phyloP scores from a whole-genome alignment of 37 sponge, comb jelly and placozoan genomes.

The Oopsacas minuta region DNA sequence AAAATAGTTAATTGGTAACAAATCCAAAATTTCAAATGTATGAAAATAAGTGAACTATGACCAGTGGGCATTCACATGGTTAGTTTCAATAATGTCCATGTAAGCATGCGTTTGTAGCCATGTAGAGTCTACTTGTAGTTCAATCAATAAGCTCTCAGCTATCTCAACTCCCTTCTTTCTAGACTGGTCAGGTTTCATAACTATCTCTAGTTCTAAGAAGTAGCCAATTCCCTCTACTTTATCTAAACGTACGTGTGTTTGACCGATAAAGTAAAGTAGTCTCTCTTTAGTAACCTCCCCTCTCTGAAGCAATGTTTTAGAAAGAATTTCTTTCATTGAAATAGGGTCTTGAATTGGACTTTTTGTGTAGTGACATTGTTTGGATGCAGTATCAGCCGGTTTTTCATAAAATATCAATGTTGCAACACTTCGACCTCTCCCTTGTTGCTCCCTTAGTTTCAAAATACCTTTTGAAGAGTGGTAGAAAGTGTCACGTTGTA shows the following conservation, averaged over 20 bases:
- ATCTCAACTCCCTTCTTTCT: background rate
- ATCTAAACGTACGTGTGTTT: background rate
- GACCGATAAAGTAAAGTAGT: background rate
- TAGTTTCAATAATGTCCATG: background rate
- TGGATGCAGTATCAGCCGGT: background rate
- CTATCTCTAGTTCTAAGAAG: background rate
- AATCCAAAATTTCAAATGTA: background rate
- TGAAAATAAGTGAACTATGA: background rate
- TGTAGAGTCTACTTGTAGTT: background rate
- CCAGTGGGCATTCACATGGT: background rate
- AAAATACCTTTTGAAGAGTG: background rate
- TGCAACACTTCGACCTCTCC: background rate
- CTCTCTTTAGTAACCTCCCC: background rate
- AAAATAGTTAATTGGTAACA: background rate
- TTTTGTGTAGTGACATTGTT: background rate
- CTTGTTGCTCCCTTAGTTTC: constrained; percentile 9
- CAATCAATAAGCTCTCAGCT: background rate
- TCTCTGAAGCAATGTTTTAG: background rate
- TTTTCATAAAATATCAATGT: background rate
- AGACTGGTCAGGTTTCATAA: background rate
- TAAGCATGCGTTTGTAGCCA: constrained; percentile 10
- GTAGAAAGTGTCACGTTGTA: background rate
- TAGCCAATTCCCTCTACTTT: constrained; percentile 8
- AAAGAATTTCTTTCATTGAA: constrained; percentile 2
- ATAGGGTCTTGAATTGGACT: background rate